A percentile compares a stretch with the other conserved stretches of the same genome.
Evolutionary conservation across 2,113 vertebrate species (phyloP).

Genomic region (Hoplias malabaricus): DNA sequence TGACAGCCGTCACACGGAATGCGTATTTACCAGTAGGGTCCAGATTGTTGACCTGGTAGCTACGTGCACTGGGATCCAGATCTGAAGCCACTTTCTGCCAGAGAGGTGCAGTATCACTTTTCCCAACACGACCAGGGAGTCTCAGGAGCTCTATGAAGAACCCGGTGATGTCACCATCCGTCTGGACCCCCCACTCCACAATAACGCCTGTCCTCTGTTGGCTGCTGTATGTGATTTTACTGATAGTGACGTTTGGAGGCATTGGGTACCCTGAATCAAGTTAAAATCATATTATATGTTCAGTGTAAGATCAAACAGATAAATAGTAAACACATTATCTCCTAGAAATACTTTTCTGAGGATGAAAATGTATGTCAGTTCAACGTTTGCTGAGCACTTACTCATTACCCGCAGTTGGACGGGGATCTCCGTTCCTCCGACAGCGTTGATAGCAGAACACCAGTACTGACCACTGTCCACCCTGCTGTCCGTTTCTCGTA

Average conservation of each 20-base stretch:
- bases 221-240: slow-evolving; percentile 73
- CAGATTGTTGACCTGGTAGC: slow-evolving; percentile 73
- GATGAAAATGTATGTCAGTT: not conserved
- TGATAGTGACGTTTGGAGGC: slow-evolving; percentile 85
- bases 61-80: slow-evolving; percentile 75
- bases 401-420: slow-evolving; percentile 80
- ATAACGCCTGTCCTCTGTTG: slow-evolving; percentile 79
- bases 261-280: slow-evolving; percentile 77
- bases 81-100: slow-evolving; percentile 78
- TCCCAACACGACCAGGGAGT: slow-evolving; percentile 48
- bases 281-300: too few relatives aligned
- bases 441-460: slow-evolving; percentile 79
- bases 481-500: slow-evolving; percentile 73
- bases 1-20: slow-evolving; percentile 83
- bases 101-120: not conserved
- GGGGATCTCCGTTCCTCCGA: slow-evolving; percentile 78
- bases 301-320: too few relatives aligned
- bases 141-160: slow-evolving; percentile 80
- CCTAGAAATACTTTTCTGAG: too few relatives aligned
- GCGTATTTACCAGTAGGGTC: slow-evolving; percentile 78
- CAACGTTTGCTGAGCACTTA: slow-evolving; percentile 57
- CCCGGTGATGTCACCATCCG: slow-evolving; percentile 74
- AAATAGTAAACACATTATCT: too few relatives aligned
- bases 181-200: slow-evolving; percentile 78
- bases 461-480: slow-evolving; percentile 79